Base-by-base conservation (phyloP, 1,140 invertebrate species). In the Chelonus insularis region DNA sequence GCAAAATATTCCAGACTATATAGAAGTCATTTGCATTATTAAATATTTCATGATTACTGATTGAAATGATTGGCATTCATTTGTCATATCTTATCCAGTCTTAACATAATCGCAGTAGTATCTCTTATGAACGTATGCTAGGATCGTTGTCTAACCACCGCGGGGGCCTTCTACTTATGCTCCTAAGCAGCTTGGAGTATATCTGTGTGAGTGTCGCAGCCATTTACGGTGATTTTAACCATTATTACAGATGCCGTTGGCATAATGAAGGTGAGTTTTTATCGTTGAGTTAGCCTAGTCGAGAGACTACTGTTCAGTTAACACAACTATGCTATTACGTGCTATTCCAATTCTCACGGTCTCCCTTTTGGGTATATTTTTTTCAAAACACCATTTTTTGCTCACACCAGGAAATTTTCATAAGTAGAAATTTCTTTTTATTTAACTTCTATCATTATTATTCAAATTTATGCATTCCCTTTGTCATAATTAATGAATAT, bases 241-340 rank as follows among this genome's bases (percentile, higher is more conserved):
- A 74, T 72, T 72, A 74, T 74, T 74, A 74, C 72, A 37, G 69
- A 74, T 72, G 64, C 68, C 64, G 51, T 65, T 72, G 56, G 72
- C 72, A 74, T 74, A 74, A 74, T 70, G 71, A 74, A 72, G 72
- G 72, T 74, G 62, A 74, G 69, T 74, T 74, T 74, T 74, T 74
- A 63, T 72, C 62, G 50, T 29, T 14, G 2, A 29, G 62, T 59
- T 68, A 65, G 65, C 64, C 66, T 71, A 72, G 69, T 66, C 64
- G 60, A 67, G 67, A 71, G 47, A 60, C 45, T 23, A 25, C 29
- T 51, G 47, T 48, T 37, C 45, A 52, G 37, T 12, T 36, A 29
- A 21, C 51, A 43, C 14, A 25, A 32, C 25, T 29, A 63, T 50
- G 61, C 65, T 55, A 32, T n/a, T 63, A 65, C 60, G 64, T 65